Evolutionary conservation across 2,113 vertebrate species (phyloP).

Genomic region (Cebidichthys violaceus): DNA sequence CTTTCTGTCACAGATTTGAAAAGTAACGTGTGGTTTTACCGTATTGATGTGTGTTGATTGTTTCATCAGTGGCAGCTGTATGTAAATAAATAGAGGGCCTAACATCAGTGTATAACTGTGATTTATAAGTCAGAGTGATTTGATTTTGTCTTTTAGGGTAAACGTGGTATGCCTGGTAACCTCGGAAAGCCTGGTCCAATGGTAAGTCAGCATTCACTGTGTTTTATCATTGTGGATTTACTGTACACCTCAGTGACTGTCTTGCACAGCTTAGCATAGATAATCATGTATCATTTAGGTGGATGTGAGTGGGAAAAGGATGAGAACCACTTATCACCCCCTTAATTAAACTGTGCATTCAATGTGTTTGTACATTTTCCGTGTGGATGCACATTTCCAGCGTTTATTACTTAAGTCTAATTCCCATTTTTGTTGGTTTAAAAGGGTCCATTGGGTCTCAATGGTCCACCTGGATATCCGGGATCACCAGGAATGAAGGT

Average conservation of each 20-base stretch:
- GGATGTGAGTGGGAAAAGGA: neutral
- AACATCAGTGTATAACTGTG: neutral
- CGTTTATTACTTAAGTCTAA: neutral
- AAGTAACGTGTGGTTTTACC: neutral
- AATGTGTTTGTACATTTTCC: neutral
- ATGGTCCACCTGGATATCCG: slow-evolving; percentile 93
- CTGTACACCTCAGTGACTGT: neutral
- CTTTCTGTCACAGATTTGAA: neutral
- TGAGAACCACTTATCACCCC: neutral
- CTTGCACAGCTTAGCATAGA: neutral
- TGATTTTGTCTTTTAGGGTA: slow-evolving; percentile 83
- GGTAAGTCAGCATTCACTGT: slow-evolving; percentile 65
- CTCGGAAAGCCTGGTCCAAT: slow-evolving; percentile 91
- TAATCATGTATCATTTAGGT: neutral
- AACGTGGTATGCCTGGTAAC: slow-evolving; percentile 90
- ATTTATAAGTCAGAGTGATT: neutral
- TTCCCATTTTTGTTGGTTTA: slow-evolving; percentile 4
- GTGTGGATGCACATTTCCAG: neutral
- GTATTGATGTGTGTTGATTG: neutral
- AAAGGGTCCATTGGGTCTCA: slow-evolving; percentile 94
- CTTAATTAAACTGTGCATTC: neutral
- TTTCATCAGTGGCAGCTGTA: neutral
- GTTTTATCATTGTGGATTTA: neutral
- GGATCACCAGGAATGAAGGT: slow-evolving; percentile 95
- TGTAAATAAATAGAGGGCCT: neutral